Evolutionary conservation across 2,113 vertebrate genomes (phyloP).

Genomic region (human (Homo sapiens)): GRCh38 chr16:58965501-58966000

Average conservation of each 20-base stretch:
- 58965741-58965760: neutral
- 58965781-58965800: constrained; percentile 29
- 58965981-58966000: constrained; percentile 71
- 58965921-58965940: constrained; percentile 59
- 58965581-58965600: neutral
- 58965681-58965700: neutral
- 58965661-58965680: neutral
- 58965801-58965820: constrained; percentile 35
- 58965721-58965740: neutral
- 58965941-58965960: constrained; percentile 26
- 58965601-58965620: neutral
- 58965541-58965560: neutral
- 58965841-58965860: neutral
- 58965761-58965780: neutral
- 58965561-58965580: neutral
- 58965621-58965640: neutral
- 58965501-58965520: neutral
- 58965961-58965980: constrained; percentile 63
- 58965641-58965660: neutral
- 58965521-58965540: neutral
- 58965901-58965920: constrained; percentile 20
- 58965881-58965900: neutral
- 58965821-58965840: neutral
- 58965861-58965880: constrained; percentile 32
- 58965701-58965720: neutral